Base-by-base conservation (phyloP, 2,797 vertebrate genomes). In the Dipus sagitta region DNA sequence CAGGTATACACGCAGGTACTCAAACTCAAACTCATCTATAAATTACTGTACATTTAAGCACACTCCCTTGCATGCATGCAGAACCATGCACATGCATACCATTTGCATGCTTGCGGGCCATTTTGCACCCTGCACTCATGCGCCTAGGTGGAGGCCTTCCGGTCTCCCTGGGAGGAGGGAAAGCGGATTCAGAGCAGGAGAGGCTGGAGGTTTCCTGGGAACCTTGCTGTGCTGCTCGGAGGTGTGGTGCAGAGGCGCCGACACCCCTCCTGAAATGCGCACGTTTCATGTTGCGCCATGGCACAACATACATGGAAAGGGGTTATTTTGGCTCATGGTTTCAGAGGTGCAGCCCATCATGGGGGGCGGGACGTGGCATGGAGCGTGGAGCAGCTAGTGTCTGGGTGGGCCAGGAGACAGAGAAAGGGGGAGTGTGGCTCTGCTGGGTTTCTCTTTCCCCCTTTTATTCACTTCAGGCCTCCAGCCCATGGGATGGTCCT, bases 351-450 rank as follows among this genome's bases (percentile, higher is more conserved):
- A 52, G 20, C 24, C 42, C 7, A 1, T 83, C 4, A 14, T 32
- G 20, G n/a, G 64, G 47, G 64, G n/a, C 18, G 42, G 2, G 42
- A 47, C 42, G 2, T 54, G 54, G 11, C 54, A 54, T 54, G 14
- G 34, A 24, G 42, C 52, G 13, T 70, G 47, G 67, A 54, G 65
- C 32, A 26, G 67, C 24, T 54, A 24, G 32, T 54, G 32, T 54
- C 2, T 1, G 24, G 30, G 30, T 47, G 32, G 67, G n/a, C 12
- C 15, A 70, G 65, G 65, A 5, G 11, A 32, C 38, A 7, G 38
- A 17, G 64, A 10, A 42, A 24, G n/a, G 12, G 7, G 18, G 13
- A 5, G 8, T 0, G 2, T 3, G 2, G 21, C 13, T 24, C 30
- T 70, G 64, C 12, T 68, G 47, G 47, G 52, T 52, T 26, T 24